phyloP scores from a whole-genome alignment of 2,113 vertebrate species.

The Vulpes vulpes region DNA sequence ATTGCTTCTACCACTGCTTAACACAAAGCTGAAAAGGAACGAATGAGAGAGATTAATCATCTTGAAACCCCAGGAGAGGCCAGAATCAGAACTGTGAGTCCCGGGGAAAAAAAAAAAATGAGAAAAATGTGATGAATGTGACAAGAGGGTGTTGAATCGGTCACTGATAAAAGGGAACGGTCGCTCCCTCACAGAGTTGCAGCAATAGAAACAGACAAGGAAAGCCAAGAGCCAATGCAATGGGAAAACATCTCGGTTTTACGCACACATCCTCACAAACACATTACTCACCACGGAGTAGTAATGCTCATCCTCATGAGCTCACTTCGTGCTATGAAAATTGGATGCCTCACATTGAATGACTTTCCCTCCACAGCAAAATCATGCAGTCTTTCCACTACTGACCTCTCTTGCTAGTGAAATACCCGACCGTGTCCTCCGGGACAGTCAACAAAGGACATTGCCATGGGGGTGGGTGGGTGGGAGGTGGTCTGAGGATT shows the following conservation, averaged over 20 bases:
- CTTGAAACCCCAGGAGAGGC: neutral
- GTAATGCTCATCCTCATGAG: neutral
- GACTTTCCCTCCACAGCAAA: neutral
- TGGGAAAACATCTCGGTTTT: neutral
- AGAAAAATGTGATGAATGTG: neutral
- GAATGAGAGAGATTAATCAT: neutral
- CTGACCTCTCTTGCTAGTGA: neutral
- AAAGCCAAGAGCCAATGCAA: neutral
- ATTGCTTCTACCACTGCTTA: neutral
- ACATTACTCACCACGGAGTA: neutral
- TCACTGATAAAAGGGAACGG: neutral
- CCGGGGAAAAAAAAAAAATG: neutral
- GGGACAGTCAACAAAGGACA: neutral
- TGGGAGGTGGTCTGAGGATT: too few species aligned
- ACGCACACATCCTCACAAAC: too few species aligned
- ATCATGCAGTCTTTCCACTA: neutral
- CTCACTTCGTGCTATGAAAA: neutral
- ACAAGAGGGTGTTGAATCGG: neutral
- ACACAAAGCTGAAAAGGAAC: neutral
- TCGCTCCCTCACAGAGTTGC: neutral
- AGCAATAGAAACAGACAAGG: neutral
- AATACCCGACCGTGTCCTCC: neutral
- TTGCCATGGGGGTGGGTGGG: fast-evolving
- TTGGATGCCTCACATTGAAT: neutral
- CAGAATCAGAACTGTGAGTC: neutral